Evolutionary conservation across 2,797 vertebrate genomes (phyloP).

Genomic region (Sebastes kiyomatsui): DNA sequence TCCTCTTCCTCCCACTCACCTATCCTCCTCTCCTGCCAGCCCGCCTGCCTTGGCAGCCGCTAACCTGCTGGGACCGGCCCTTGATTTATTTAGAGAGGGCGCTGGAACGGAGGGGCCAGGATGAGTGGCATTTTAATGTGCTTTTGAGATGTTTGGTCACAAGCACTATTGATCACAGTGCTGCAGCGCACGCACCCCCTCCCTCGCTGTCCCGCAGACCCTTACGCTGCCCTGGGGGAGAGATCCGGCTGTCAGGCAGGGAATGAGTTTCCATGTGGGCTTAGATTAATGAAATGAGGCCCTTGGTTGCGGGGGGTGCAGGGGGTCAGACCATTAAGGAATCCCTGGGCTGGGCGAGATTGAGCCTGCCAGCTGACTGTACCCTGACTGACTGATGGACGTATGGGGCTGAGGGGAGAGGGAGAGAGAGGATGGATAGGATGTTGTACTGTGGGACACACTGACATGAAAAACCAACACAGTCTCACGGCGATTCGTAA

Average conservation of each 20-base stretch:
- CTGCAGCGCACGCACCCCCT: constrained; percentile 45
- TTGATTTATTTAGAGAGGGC: constrained; percentile 85
- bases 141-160: constrained; percentile 87
- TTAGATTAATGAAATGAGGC: constrained; percentile 85
- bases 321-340: constrained; percentile 84
- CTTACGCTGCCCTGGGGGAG: constrained; percentile 61
- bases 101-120: constrained; percentile 69
- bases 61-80: constrained; percentile 77
- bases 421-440: constrained; percentile 28
- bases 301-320: constrained; percentile 66
- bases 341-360: constrained; percentile 77
- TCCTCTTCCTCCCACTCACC: constrained; percentile 36
- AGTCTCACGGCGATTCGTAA: too few relatives aligned
- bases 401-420: constrained; percentile 37
- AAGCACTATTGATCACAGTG: constrained; percentile 86
- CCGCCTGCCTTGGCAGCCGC: constrained; percentile 63
- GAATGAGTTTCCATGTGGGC: constrained; percentile 83
- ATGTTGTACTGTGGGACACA: constrained; percentile 39
- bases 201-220: constrained; percentile 64
- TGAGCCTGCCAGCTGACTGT: constrained; percentile 74
- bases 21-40: constrained; percentile 54
- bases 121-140: constrained; percentile 89
- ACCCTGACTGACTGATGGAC: constrained; percentile 78
- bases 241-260: constrained; percentile 80
- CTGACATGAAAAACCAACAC: constrained; percentile 19